Evolutionary conservation across 2,113 vertebrate species (phyloP), one percentile per base, ranked within the genome.

Genomic region (Pogona vitticeps): DNA sequence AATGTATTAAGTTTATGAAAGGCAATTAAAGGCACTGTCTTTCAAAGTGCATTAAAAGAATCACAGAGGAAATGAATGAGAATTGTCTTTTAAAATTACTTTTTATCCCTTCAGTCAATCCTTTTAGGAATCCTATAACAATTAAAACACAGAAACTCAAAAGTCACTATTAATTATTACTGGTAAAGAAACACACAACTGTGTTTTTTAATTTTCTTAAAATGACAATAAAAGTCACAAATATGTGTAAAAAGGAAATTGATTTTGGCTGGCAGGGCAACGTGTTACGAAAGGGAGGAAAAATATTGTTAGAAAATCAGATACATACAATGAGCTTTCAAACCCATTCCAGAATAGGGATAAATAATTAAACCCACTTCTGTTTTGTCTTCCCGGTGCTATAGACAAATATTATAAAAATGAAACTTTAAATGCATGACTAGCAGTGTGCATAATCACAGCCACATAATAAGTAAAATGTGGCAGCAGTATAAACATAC

Each of bases 251-350:
- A 90, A 93, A 93, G 92, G 94, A 94, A 92, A 95, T 96, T 92
- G 96, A 95, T 95, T 95, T 90, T 93, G 88, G 89, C 91, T 97
- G 96, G 94, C 94, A 96, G 93, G 93, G 95, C 94, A 93, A 96
- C 95, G 91, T 87, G 93, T 93, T 94, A 94, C 93, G 96, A 95
- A 95, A 88, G 95, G 94, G 88, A 94, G 95, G 92, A 87, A 85
- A 87, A 95, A 91, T 96, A 93, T 76, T 96, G 81, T 86, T 86
- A 93, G 94, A 92, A 94, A 94, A 95, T 95, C 91, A 95, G 94
- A 96, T 92, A 89, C 31, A 73, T 95, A 95, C 95, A 97, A 95
- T 95, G 94, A 97, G 96, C 96, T 93, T 97, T 97, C 97, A 97
- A 95, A 97, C 94, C 94, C 95, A 96, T 91, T 96, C 94, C 94